Percentiles rank a stretch among this genome's conserved stretches.
Conservation (phyloP, 2,888 invertebrate genomes). For the Hydropsyche betteni region DNA sequence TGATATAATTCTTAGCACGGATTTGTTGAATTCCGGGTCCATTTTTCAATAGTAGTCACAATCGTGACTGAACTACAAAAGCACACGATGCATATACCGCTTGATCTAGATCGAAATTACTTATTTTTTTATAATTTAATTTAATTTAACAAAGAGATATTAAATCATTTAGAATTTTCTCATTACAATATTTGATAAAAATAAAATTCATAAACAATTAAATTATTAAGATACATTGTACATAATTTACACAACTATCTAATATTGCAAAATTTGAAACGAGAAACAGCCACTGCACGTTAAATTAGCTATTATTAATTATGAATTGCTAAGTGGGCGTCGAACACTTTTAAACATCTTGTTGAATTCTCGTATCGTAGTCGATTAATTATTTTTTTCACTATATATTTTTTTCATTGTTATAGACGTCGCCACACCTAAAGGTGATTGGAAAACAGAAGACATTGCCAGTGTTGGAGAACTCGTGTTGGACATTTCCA, state of each 20-base stretch:
- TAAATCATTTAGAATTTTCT: background rate
- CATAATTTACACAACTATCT: background rate
- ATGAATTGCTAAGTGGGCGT: no score
- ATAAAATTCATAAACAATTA: background rate
- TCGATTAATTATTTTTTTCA: slow-evolving; percentile 18
- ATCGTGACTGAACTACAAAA: slow-evolving; percentile 14
- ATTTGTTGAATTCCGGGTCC: slow-evolving; percentile 6
- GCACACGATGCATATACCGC: background rate
- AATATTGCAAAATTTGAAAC: background rate
- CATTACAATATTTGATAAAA: background rate
- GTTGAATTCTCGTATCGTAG: background rate
- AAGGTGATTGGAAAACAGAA: slow-evolving; percentile 84
- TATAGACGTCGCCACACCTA: slow-evolving; percentile 83
- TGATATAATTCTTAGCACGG: slow-evolving; percentile 15
- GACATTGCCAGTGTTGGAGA: slow-evolving; percentile 88
- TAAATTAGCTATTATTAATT: no score
- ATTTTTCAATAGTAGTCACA: slow-evolving; percentile 10
- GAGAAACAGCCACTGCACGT: no score
- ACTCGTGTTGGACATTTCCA: slow-evolving; percentile 84
- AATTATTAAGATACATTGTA: background rate
- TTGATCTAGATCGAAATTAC: slow-evolving; percentile 2
- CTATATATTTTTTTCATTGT: slow-evolving; percentile 48
- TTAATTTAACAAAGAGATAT: background rate
- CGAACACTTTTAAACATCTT: background rate
- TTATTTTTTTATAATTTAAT: background rate